Evolutionary conservation across 2,797 vertebrate genomes (phyloP), one percentile per base, ranked within the genome.

Genomic region (Chromis chromis): DNA sequence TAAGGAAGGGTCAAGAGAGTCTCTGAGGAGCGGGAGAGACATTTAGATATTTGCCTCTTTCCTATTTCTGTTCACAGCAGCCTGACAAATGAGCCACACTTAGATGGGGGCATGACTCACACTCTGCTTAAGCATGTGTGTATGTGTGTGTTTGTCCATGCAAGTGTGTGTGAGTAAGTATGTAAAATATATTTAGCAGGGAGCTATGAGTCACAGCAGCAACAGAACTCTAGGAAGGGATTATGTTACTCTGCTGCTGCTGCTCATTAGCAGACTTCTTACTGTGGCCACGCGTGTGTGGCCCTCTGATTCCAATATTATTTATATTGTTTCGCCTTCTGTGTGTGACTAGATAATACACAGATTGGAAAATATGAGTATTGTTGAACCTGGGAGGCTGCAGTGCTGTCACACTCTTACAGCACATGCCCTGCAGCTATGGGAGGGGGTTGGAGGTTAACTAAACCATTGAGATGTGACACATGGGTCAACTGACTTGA

Each of bases 121-220:
- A 28, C 77, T 74, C 74, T 72, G 84, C 76, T 63, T 80, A 31
- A 69, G 85, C 61, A 6, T 71, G 79, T 53, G 80, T 81, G 71
- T 70, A 69, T 70, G 50, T 40, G 52, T 69, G 52, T 56, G 80
- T 13, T 36, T 69, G 83, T 74, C 42, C 50, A 36, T 74, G 72
- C 66, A 59, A 65, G 65, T 57, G 76, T 68, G 74, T 65, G 71
- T 74, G 73, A 70, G 85, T 85, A 74, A 81, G 91, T 87, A 85
- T 86, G 87, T 84, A 77, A 84, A 87, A 81, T 94, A 94, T 93
- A 92, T 93, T 93, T 94, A 94, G 91, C 89, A 88, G 58, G 58
- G 83, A 77, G 79, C 65, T 78, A 78, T 93, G 93, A 95, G 85
- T 94, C 93, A 93, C 74, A 88, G 86, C 86, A 88, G 89, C 85